These are phyloP conservation scores for Athalia rosae DNA, from an alignment of 2,888 invertebrate genomes.

Conservation along the genomic window DNA sequence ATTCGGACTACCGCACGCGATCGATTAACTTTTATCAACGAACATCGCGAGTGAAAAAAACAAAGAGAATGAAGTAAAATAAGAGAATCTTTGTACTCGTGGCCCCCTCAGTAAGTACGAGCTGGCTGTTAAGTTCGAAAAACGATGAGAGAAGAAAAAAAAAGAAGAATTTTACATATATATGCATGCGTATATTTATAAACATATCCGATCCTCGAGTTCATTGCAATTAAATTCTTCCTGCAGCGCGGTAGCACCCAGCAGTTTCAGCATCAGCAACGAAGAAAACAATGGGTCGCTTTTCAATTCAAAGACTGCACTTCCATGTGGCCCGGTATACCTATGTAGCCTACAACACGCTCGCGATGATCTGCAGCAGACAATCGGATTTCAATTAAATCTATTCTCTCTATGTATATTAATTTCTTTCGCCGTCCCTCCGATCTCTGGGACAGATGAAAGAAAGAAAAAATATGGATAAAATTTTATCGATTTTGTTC, in stretches of 20 bases:
- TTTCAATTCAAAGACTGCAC: too few relatives aligned
- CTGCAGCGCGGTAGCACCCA: too few relatives aligned
- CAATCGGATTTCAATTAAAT: slow-evolving; percentile 17
- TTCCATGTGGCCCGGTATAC: too few relatives aligned
- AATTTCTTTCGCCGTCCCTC: too few relatives aligned
- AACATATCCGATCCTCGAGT: too few relatives aligned
- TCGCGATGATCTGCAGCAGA: background rate
- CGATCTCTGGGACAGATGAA: too few relatives aligned
- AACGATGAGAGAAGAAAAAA: slow-evolving; percentile 2
- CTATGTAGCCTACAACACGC: background rate
- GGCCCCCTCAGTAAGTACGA: background rate
- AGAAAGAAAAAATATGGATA: too few relatives aligned
- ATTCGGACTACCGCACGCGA: background rate
- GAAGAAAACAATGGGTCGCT: too few relatives aligned
- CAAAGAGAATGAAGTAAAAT: background rate
- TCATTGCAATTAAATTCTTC: too few relatives aligned
- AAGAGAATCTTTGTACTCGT: background rate
- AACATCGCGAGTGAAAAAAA: background rate
- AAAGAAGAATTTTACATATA: background rate
- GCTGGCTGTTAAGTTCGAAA: too few relatives aligned
- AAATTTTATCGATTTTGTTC: too few relatives aligned
- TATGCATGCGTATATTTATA: background rate
- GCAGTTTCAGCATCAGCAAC: too few relatives aligned
- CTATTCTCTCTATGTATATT: slow-evolving; percentile 10
- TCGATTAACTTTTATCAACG: background rate